Base-by-base conservation (phyloP, 1,140 invertebrate species). In the Aphelenchoides besseyi region DNA sequence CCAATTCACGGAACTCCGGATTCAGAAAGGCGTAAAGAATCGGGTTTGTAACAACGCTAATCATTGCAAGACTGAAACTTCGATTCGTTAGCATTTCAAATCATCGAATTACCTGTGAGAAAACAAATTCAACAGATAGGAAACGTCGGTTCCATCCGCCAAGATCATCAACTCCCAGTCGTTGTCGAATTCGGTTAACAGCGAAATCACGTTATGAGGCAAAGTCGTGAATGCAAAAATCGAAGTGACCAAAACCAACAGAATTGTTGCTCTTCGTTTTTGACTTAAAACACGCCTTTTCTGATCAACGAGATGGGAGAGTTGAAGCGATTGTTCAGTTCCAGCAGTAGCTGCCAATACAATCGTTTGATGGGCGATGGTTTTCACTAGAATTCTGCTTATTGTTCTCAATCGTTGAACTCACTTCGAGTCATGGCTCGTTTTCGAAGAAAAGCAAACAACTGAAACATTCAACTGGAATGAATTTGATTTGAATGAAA, bases 1-100 rank as follows among this genome's bases (percentile, higher is more conserved):
- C 77, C 28, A 79, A 23, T 35, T 73, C 64, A 54, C 71, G 70
- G 68, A 79, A 79, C 5, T 70, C 72, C 12, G 77, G 77, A 86
- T 98, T 98, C 85, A 97, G 89, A 93, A 94, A 98, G 57, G 94
- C 94, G 86, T 97, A 98, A 3, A 97, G 88, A 75, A 97, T 90
- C 0, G 94, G 93, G 84, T 96, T 96, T 85, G 95, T 95, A 83
- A 93, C 94, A 0, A 92, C 23, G n/a, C 62, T 66, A 16, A 68
- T n/a, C 55, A 68, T 73, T 2, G 29, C 33, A 3, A 54, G 8
- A 23, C 55, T 59, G 37, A 5, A 41, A 41, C 5, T 41, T 41
- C 5, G 37, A 8, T 5, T 5, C 5, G 37, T 41, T 41, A 8
- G 37, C 37, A n/a, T 41, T 8, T 41, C 5, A 41, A 41, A 8